Conservation (phyloP, 1,140 invertebrate species). For the Tetramorium parvispinum region DNA sequence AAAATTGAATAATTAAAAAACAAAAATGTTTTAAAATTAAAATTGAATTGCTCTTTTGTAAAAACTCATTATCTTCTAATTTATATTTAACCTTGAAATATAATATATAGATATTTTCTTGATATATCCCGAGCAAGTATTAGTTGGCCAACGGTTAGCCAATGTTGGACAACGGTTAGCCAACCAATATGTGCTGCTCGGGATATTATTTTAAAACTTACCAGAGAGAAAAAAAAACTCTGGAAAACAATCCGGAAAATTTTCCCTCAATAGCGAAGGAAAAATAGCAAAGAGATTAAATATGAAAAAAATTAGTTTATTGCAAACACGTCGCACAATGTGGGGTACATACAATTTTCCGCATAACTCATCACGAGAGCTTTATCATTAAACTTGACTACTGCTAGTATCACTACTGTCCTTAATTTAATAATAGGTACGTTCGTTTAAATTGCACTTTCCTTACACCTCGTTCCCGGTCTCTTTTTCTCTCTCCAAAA, state of each 20-base stretch:
- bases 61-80: not conserved
- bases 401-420: constrained; percentile 54
- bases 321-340: constrained; percentile 38
- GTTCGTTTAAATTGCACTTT: constrained; percentile 10
- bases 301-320: constrained; percentile 55
- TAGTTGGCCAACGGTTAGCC: no score
- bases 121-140: no score
- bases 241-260: not conserved
- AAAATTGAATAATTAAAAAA: not conserved
- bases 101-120: not conserved
- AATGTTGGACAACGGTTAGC: no score
- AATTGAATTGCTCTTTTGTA: not conserved
- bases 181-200: no score
- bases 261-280: not conserved
- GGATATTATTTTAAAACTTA: not conserved
- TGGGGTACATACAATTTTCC: constrained; percentile 43
- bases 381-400: constrained; percentile 16
- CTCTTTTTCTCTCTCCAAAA: constrained; percentile 56
- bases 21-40: not conserved
- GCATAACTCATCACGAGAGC: constrained; percentile 7
- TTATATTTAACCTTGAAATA: not conserved
- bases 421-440: constrained; percentile 31
- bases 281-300: not conserved
- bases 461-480: constrained; percentile 1
- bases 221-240: not conserved